Evolutionary conservation across 2,888 invertebrate species (phyloP), one percentile per base, ranked within the genome.

Genomic region (Drosophila paranaensis): DNA sequence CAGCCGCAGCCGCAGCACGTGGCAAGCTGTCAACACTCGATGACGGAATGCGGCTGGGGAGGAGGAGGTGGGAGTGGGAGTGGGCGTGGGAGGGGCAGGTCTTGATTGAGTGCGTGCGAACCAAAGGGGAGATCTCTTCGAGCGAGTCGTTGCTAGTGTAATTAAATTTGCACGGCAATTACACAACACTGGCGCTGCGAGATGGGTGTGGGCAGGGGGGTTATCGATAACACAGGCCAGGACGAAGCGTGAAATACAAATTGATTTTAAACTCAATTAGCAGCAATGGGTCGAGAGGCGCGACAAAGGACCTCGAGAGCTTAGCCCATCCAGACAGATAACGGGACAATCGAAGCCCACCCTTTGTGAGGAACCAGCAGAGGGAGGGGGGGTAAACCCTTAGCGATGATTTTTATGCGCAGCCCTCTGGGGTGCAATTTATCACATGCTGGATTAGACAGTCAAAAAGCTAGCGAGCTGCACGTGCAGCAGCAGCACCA

Each of bases 211-310:
- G 20, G 20, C 0, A 1, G 20, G 13, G 35, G 8, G 37, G 37
- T 11, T 46, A 58, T 58, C 48, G 58, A 58, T 48, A 39, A 10
- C 56, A 10, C 43, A 14, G 33, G 14, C 14, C 10, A 45, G 58
- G 54, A 50, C 63, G 68, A 67, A 69, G 81, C 77, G 81, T 81
- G 64, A 81, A 76, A 88, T 79, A 85, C 90, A 91, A 93, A 93
- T 92, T 91, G 93, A 92, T 92, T 93, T 92, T 92, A 92, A 93
- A 93, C 93, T 92, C 92, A 92, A 92, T 93, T 93, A 92, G 90
- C 88, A 90, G 84, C 88, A 75, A 79, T 60, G n/a, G 56, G 69
- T 37, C 54, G 25, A 46, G 65, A 77, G 67, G 71, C 55, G 60
- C 54, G 51, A 77, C 73, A 79, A 67, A 56, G 62, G 62, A 39